Evolutionary conservation across 37 sponge, comb jelly and placozoan species (phyloP), one percentile per base, ranked within the genome.

Genomic region (Axinella damicornis): DNA sequence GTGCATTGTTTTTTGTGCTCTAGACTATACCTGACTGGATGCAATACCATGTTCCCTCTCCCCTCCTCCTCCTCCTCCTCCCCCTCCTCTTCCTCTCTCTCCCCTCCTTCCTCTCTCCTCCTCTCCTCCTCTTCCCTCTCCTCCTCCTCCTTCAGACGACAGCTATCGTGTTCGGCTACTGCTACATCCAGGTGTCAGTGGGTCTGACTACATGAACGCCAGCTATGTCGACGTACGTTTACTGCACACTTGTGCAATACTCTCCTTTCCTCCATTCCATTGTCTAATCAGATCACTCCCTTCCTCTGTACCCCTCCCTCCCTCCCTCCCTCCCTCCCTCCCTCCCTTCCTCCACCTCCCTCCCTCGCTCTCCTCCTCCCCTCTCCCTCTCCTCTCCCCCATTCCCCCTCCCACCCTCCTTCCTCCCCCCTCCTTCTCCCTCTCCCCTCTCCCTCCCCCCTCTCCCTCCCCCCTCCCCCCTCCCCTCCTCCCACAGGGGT

Each of bases 141-240:
- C 46, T 46, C 46, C 46, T 9, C 46, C 9, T 36, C 41, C 40
- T 38, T 2, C 71, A 91, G 92, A 88, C 65, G 92, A 92, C 57
- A 40, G 76, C 1, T 88, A 84, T 65, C 77, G 92, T 32, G 92
- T 92, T 11, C 18, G 89, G 28, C 65, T 92, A 38, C 34, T 83
- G 22, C 83, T 92, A 63, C 78, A 77, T 33, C 92, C 92, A 62
- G 92, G 92, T 15, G 85, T 88, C 22, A 60, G 20, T 65, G 88
- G 92, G 0, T 92, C 92, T 0, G 92, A 92, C 79, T 92, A 92
- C 70, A 88, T 92, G 69, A 92, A 92, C 55, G 89, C 92, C 27
- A 87, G 88, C 81, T 92, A 79, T 66, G 66, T 87, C 19, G 92
- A 92, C 67, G 92, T 91, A 56, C 81, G 92, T 69, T 0, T 12